Conservation (phyloP, 2,797 vertebrate genomes). For the Delichon dasypus region DNA sequence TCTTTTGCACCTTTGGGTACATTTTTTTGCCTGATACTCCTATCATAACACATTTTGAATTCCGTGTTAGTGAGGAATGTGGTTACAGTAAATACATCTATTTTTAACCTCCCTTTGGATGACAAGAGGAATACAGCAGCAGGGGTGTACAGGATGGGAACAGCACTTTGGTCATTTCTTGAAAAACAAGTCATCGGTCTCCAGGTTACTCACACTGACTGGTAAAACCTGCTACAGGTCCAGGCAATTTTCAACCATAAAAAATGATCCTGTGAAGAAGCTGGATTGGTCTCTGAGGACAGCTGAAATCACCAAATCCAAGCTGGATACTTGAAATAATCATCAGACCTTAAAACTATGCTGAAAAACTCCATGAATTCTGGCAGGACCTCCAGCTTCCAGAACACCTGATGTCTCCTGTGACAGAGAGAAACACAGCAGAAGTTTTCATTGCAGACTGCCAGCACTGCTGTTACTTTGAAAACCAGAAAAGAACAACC, state of each 20-base stretch:
- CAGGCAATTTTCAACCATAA: not conserved
- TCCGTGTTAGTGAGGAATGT: not conserved
- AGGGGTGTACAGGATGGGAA: not conserved
- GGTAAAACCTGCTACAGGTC: not conserved
- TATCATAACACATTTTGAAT: not conserved
- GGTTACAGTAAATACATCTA: accelerated
- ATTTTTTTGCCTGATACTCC: not conserved
- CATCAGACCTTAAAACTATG: not conserved
- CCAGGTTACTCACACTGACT: not conserved
- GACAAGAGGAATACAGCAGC: not conserved
- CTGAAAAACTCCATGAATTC: not conserved
- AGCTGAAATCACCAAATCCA: not conserved
- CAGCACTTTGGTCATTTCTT: not conserved
- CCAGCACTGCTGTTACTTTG: not conserved
- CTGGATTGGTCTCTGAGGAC: not conserved
- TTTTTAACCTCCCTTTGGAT: not conserved
- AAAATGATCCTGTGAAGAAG: not conserved
- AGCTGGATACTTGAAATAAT: not conserved
- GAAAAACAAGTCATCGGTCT: not conserved
- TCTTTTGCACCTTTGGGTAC: not conserved
- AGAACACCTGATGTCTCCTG: not conserved
- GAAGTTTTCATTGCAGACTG: not conserved
- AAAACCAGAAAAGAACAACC: not conserved
- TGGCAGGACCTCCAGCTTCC: not conserved
- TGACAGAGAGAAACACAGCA: not conserved